Base-by-base conservation (phyloP, 1,140 invertebrate genomes). In the Bombus confusus region DNA sequence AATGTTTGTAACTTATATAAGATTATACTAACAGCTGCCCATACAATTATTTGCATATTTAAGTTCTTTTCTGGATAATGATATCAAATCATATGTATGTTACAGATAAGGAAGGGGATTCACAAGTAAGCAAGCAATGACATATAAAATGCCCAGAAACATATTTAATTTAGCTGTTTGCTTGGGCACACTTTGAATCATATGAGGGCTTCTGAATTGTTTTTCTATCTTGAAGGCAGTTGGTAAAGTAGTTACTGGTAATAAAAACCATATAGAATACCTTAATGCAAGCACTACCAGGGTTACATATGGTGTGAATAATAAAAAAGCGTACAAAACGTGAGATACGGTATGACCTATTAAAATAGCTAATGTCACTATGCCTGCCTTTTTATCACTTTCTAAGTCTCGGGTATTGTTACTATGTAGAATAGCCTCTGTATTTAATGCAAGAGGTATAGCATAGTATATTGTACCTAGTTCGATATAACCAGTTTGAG, bases 351-450 rank as follows among this genome's bases (percentile, higher is more conserved):
- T 98, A 90, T 97, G 97, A 28, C 98, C 99, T 90, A 99, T 97
- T n/a, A 99, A 94, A 92, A 99, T 99, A 15, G 99, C 98, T 87
- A 99, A 94, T 12, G 98, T 99, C 1, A 99, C 98, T 86, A 98
- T 98, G 66, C 98, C 98, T 82, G 97, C 98, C 92, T 96, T 96
- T 76, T 96, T 97, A 92, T 99, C 98, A 86, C 96, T 97, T 85
- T 98, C 98, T 88, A 98, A 96, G 95, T 99, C 98, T 86, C 98
- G 96, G 2, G 98, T 98, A 93, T 99, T 99, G 91, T 99, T 99
- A 90, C 98, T 98, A 93, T 99, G 98, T 72, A 99, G 95, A 91
- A 99, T 99, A 41, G 98, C 98, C 94, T 99, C 98, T 18, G 98
- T 99, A 91, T 99, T 99, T 2, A 99, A 95, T 13, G 98, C 98